Evolutionary conservation across 2,797 vertebrate genomes (phyloP).

Genomic region (Aeoliscus strigatus): DNA sequence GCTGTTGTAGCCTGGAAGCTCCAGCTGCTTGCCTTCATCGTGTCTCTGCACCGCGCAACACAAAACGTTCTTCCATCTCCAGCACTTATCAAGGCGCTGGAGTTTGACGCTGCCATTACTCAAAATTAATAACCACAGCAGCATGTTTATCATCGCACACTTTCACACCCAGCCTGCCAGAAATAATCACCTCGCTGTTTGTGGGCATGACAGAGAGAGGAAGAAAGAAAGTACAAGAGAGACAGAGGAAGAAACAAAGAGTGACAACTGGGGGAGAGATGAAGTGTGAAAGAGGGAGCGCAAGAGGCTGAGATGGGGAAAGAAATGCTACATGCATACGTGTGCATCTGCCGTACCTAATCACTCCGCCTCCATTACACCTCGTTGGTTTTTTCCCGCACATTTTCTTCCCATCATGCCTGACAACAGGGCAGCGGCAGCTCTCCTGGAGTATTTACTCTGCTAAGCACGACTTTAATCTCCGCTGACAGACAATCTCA

Average conservation of each 20-base stretch:
- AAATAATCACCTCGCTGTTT: conserved; percentile 78
- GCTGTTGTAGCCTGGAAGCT: conserved; percentile 46
- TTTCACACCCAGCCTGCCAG: conserved; percentile 82
- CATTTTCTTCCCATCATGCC: conserved; percentile 72
- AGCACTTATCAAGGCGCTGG: conserved; percentile 79
- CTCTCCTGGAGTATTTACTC: conserved; percentile 48
- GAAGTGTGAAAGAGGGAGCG: conserved; percentile 20
- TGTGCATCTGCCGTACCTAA: conserved; percentile 50
- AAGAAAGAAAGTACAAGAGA: conserved; percentile 5
- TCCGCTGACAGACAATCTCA: conserved; percentile 53
- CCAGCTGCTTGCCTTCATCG: conserved; percentile 63
- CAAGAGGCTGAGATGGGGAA: conserved; percentile 21
- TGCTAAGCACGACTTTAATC: conserved; percentile 59
- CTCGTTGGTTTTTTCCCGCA: conserved; percentile 53
- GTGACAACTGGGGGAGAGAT: too few species aligned
- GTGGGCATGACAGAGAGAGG: conserved; percentile 32
- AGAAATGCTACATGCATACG: conserved; percentile 31
- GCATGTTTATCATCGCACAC: conserved; percentile 82
- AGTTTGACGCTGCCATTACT: conserved; percentile 75
- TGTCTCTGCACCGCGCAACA: conserved; percentile 46
- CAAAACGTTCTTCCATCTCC: conserved; percentile 62
- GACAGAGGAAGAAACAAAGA: too few species aligned
- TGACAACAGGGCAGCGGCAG: conserved; percentile 71
- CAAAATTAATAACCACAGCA: conserved; percentile 82
- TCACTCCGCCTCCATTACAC: conserved; percentile 46